Conservation (phyloP, 2,797 vertebrate genomes). For the Pelochelys cantorii region DNA sequence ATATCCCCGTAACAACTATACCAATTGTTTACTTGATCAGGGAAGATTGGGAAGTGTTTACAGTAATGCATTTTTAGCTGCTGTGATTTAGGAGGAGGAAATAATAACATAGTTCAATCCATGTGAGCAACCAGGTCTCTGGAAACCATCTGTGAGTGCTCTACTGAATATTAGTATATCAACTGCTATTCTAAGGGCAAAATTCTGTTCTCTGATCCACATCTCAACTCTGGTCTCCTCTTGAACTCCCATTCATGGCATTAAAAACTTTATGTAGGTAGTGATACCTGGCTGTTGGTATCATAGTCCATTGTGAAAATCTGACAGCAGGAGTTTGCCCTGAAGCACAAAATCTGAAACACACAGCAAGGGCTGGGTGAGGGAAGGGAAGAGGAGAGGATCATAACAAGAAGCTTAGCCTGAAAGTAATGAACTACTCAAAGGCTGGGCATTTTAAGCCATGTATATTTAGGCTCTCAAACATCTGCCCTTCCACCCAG, state of each 20-base stretch:
- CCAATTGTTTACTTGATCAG: not conserved
- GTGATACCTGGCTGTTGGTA: not conserved
- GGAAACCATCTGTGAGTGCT: not conserved
- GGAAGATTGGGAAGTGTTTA: not conserved
- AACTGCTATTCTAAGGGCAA: not conserved
- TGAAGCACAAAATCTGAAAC: not conserved
- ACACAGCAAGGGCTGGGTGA: not conserved
- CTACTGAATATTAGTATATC: not conserved
- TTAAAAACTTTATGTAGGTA: not conserved
- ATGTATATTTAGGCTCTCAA: not conserved
- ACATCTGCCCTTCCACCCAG: not conserved
- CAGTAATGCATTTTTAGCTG: not conserved
- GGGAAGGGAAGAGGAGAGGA: not conserved
- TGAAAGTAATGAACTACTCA: not conserved
- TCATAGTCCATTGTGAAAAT: not conserved
- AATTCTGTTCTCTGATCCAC: not conserved
- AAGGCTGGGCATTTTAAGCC: not conserved
- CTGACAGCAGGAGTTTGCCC: not conserved
- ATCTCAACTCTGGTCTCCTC: not conserved
- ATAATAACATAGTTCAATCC: not conserved
- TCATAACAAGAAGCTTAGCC: not conserved
- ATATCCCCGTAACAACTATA: not conserved
- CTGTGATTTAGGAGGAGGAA: not conserved
- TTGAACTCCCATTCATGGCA: not conserved
- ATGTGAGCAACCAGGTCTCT: not conserved